Evolutionary conservation across 1,140 invertebrate species (phyloP).

Genomic region (Drosophila persimilis): DNA sequence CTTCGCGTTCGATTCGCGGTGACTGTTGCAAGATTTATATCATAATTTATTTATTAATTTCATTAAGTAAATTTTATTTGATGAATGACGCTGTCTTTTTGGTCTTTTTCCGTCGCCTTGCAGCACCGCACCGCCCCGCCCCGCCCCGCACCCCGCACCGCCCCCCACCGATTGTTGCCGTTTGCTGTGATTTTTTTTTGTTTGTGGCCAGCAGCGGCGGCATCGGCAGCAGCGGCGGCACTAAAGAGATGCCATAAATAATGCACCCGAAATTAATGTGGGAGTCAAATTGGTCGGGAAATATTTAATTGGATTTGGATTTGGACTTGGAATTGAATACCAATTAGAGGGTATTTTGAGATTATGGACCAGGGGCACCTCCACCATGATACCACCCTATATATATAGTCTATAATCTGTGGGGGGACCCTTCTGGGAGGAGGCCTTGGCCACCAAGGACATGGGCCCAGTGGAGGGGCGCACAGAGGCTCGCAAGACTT

Average conservation of each 20-base stretch:
- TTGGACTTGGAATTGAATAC: not conserved
- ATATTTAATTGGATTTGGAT: not conserved
- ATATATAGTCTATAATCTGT: too few species aligned
- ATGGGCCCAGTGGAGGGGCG: too few species aligned
- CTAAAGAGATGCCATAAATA: slow-evolving; percentile 58
- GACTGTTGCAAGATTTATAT: slow-evolving; percentile 73
- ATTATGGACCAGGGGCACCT: too few species aligned
- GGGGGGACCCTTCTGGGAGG: too few species aligned
- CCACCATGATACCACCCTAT: too few species aligned
- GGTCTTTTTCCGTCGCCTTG: slow-evolving; percentile 24
- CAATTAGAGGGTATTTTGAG: too few species aligned
- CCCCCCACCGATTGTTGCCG: slow-evolving; percentile 36
- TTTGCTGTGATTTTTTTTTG: slow-evolving; percentile 18
- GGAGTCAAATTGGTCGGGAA: slow-evolving; percentile 17
- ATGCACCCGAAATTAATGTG: slow-evolving; percentile 19
- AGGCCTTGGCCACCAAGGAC: too few species aligned
- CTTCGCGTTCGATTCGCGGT: slow-evolving; percentile 13
- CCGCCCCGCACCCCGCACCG: too few species aligned
- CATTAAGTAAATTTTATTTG: slow-evolving; percentile 79
- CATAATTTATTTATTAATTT: slow-evolving; percentile 82
- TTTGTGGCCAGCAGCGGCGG: too few species aligned
- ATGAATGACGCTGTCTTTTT: slow-evolving; percentile 71
- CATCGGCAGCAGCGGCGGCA: not conserved
- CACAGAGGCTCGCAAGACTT: too few species aligned
- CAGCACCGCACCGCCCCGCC: not conserved